A percentile compares a stretch with the other conserved stretches of the same genome.
phyloP scores from a whole-genome alignment of 2,888 invertebrate species.

The Pterobdella sp. region DNA sequence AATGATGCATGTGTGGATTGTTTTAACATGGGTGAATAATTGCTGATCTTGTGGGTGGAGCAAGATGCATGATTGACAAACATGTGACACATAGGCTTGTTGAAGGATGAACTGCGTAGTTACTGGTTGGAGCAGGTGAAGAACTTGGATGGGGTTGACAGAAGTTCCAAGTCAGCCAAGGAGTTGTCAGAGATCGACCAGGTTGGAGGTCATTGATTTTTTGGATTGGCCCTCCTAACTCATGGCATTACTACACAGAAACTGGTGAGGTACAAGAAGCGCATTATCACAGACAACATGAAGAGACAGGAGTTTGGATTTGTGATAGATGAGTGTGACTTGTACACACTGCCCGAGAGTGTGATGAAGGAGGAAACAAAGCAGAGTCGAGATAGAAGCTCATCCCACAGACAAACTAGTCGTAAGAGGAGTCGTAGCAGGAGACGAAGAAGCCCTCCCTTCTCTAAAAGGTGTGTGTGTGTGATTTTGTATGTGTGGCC shows the following conservation, averaged over 20 bases:
- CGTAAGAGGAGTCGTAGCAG: slow-evolving; percentile 8
- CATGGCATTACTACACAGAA: slow-evolving; percentile 19
- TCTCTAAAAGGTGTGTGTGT: not conserved
- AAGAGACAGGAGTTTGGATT: slow-evolving; percentile 26
- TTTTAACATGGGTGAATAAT: not conserved
- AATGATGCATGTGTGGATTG: slow-evolving; percentile 6
- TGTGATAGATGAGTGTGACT: slow-evolving; percentile 27
- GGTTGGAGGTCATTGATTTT: too few species aligned
- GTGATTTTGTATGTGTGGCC: not conserved
- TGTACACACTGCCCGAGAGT: slow-evolving; percentile 24
- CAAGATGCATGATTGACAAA: not conserved
- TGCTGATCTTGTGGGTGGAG: too few species aligned
- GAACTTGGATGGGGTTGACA: slow-evolving; percentile 22
- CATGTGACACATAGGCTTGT: slow-evolving; percentile 27
- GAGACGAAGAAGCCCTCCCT: slow-evolving; percentile 12
- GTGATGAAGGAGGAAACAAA: slow-evolving; percentile 35
- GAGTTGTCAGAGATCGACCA: slow-evolving; percentile 32
- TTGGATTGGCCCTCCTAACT: not conserved
- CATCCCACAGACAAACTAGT: slow-evolving; percentile 10
- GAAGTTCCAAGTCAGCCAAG: slow-evolving; percentile 22
- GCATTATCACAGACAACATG: slow-evolving; percentile 31
- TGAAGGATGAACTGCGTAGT: slow-evolving; percentile 29
- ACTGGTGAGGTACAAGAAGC: slow-evolving; percentile 30
- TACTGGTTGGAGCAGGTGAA: slow-evolving; percentile 33
- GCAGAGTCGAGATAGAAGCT: slow-evolving; percentile 14